Evolutionary conservation across 2,797 vertebrate species (phyloP), one percentile per base, ranked within the genome.

Genomic region (Hydrolagus colliei): DNA sequence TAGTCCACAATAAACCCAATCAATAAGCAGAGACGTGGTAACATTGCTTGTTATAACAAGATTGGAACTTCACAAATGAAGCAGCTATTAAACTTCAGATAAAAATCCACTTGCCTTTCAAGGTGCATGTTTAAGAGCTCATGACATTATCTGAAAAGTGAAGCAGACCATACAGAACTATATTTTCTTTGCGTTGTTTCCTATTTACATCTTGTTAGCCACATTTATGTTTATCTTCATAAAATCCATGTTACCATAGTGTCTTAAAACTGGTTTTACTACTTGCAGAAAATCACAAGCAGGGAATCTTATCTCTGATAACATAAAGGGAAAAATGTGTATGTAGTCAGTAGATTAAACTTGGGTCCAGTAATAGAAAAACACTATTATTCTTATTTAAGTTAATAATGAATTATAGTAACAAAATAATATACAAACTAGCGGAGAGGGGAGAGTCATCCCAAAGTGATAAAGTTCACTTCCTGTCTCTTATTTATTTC

Each of bases 261-360:
- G n/a, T 82, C 35, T 41, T 76, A 16, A 52, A 8, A 82, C 27
- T 65, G 79, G 10, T 67, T 80, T 80, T 80, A 80, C 67, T 35
- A 9, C 14, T 67, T 27, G 7, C 68, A 68, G 14, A 82, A 35
- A 12, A 62, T 41, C 13, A 82, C 32, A 35, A 67, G 22, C 62
- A 7, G 7, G 27, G 63, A 35, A 67, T 80, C 62, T 9, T 68
- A 68, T 35, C 41, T 52, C 1, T 32, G 35, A 82, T 82, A 16
- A 9, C 9, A 35, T 82, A 41, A 22, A 78, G 20, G n/a, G 75
- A 35, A 68, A 13, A 82, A 41, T 35, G 12, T 65, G 77, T 62
- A 6, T 80, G 62, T 65, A 5, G 9, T 22, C 22, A 65, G 52
- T 65, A 32, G 8, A 41, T 68, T 82, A 82, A 82, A 82, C 41